phyloP scores from a whole-genome alignment of 2,797 vertebrate genomes.

The Xyrichtys novacula region DNA sequence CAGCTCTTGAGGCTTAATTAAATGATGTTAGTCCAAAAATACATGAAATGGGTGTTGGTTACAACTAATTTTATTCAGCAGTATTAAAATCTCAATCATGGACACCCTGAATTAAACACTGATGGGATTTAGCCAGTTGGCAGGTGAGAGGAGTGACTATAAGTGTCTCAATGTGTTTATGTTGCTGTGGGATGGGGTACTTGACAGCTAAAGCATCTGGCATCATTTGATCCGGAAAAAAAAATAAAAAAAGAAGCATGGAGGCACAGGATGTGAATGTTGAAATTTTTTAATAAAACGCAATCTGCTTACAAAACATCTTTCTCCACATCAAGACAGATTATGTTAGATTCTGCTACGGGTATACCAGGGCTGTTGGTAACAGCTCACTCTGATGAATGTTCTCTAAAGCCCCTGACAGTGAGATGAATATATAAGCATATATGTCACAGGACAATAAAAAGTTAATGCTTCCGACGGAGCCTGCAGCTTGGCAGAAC shows the following conservation, averaged over 20 bases:
- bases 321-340: slow-evolving; percentile 36
- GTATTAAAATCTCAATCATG: slow-evolving; percentile 18
- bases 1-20: slow-evolving; percentile 25
- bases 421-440: slow-evolving; percentile 49
- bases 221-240: slow-evolving; percentile 40
- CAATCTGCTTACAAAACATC: slow-evolving; percentile 40
- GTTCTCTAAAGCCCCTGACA: slow-evolving; percentile 34
- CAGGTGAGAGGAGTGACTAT: slow-evolving; percentile 14
- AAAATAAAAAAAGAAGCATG: slow-evolving; percentile 3
- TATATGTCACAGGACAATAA: slow-evolving; percentile 45
- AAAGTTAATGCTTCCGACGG: slow-evolving; percentile 45
- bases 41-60: slow-evolving; percentile 16
- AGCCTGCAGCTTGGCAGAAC: slow-evolving; percentile 34
- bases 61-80: slow-evolving; percentile 23
- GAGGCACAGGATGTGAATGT: slow-evolving; percentile 21
- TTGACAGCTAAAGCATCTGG: slow-evolving; percentile 27
- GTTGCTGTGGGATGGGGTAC: slow-evolving; percentile 19
- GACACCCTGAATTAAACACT: slow-evolving; percentile 1
- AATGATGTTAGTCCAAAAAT: slow-evolving; percentile 30
- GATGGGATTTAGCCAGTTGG: slow-evolving; percentile 17
- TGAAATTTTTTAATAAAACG: slow-evolving; percentile 31
- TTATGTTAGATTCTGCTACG: slow-evolving; percentile 26
- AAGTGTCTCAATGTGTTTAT: slow-evolving; percentile 6
- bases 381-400: slow-evolving; percentile 42
- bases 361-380: slow-evolving; percentile 14